These are phyloP conservation scores for Rhagonycha lutea DNA, from an alignment of 2,888 invertebrate species.

Conservation along the genomic window DNA sequence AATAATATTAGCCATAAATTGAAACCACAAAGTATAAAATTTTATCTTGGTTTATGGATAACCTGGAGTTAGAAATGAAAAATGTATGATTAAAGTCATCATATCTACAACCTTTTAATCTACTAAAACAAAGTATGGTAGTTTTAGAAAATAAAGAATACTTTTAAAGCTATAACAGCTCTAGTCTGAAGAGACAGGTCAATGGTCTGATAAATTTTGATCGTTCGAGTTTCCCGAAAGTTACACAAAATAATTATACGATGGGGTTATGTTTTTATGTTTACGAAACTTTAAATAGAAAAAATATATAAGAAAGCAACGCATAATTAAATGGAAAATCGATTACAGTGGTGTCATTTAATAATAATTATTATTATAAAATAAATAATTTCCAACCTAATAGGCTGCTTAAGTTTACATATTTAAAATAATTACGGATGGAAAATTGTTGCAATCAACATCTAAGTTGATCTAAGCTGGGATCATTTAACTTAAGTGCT, in stretches of 20 bases:
- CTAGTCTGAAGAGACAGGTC: constrained; percentile 4
- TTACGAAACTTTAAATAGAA: background rate
- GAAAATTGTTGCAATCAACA: background rate
- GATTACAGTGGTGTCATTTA: background rate
- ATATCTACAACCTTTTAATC: background rate
- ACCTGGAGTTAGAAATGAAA: background rate
- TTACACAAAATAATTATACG: constrained; percentile 1
- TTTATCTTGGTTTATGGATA: background rate
- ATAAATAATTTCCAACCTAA: background rate
- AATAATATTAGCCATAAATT: background rate
- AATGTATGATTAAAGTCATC: background rate
- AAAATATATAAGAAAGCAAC: background rate
- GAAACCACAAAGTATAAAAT: background rate
- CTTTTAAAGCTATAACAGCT: background rate
- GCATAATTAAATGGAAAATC: background rate
- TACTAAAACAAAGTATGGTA: background rate
- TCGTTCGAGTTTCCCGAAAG: constrained; percentile 4
- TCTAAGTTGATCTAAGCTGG: background rate
- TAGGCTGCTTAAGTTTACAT: background rate
- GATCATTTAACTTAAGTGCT: background rate
- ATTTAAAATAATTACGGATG: background rate
- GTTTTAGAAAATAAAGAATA: constrained; percentile 1
- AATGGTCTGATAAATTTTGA: constrained; percentile 15
- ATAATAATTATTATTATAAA: background rate
- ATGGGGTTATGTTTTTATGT: constrained; percentile 1